A percentile compares a stretch with the other conserved stretches of the same genome.
Conservation (phyloP, 2,797 vertebrate genomes). For the Zalophus californianus region DNA sequence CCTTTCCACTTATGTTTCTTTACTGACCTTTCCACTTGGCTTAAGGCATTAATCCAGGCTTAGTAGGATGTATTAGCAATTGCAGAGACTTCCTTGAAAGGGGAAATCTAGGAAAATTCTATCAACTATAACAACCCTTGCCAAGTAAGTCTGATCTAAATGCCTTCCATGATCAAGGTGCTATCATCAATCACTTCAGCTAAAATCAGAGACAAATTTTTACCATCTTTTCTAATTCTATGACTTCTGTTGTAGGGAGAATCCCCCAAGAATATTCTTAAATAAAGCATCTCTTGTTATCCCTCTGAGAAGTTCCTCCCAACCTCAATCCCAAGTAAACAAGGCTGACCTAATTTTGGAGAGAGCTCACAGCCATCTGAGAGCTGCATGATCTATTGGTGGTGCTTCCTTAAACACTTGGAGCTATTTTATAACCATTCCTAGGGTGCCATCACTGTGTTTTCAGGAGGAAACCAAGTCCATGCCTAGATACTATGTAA, state of each 20-base stretch:
- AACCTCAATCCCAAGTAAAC: neutral
- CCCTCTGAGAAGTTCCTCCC: neutral
- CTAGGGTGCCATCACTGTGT: neutral
- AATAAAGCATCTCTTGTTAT: neutral
- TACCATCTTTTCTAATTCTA: neutral
- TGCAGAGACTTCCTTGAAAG: neutral
- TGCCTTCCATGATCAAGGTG: neutral
- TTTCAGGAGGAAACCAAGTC: neutral
- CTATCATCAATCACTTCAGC: neutral
- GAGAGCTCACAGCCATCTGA: neutral
- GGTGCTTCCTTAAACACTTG: neutral
- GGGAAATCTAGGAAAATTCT: neutral
- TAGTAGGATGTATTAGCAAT: neutral
- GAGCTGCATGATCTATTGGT: neutral
- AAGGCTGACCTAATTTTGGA: neutral
- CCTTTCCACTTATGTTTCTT: neutral
- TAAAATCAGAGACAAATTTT: neutral
- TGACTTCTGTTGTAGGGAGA: neutral
- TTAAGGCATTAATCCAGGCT: neutral
- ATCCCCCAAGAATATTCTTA: neutral
- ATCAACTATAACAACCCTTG: neutral
- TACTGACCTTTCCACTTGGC: neutral
- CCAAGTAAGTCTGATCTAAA: neutral
- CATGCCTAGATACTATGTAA: neutral
- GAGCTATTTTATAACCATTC: neutral